Percentiles rank a stretch among this genome's conserved stretches.
Evolutionary conservation across 64 coral and sea anemone species (phyloP).

Genomic region (Montipora capricornis): DNA sequence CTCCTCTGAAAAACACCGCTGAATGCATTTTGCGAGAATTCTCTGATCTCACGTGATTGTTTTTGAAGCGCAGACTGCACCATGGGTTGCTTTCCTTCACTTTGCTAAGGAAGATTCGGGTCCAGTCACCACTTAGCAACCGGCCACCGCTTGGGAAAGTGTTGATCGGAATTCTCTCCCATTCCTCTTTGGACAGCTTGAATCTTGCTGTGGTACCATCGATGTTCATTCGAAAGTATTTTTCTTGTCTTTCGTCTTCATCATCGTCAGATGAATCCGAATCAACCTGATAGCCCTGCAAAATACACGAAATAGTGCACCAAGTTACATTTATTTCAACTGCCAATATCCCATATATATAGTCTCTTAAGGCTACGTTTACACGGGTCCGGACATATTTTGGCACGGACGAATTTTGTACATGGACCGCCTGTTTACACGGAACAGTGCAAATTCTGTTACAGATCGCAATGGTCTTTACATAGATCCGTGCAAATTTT

Average conservation of each 20-base stretch:
- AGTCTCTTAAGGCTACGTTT: too few relatives aligned
- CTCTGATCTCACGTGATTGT: constrained; percentile 59
- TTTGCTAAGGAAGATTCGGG: constrained; percentile 42
- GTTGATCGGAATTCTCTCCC: constrained; percentile 46
- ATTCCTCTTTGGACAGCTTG: constrained; percentile 21
- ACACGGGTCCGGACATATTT: too few relatives aligned
- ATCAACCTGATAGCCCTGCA: neutral
- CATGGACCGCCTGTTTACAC: too few relatives aligned
- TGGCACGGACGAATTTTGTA: too few relatives aligned
- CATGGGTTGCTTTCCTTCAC: constrained; percentile 55
- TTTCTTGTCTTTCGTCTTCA: neutral
- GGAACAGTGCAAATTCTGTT: too few relatives aligned
- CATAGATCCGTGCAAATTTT: too few relatives aligned
- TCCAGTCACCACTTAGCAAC: constrained; percentile 50
- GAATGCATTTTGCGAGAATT: constrained; percentile 46
- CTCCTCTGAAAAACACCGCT: constrained; percentile 56
- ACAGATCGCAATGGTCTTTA: too few relatives aligned
- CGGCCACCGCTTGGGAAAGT: constrained; percentile 50
- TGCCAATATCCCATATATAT: too few relatives aligned
- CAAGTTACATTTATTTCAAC: too few relatives aligned
- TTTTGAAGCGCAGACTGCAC: constrained; percentile 55
- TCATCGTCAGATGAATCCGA: constrained; percentile 46
- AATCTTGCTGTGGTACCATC: constrained; percentile 45
- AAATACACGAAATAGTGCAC: neutral
- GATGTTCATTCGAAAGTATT: constrained; percentile 36